These are phyloP conservation scores for Blastobasis lacticolella DNA, from an alignment of 2,888 invertebrate species.

Conservation along the genomic window DNA sequence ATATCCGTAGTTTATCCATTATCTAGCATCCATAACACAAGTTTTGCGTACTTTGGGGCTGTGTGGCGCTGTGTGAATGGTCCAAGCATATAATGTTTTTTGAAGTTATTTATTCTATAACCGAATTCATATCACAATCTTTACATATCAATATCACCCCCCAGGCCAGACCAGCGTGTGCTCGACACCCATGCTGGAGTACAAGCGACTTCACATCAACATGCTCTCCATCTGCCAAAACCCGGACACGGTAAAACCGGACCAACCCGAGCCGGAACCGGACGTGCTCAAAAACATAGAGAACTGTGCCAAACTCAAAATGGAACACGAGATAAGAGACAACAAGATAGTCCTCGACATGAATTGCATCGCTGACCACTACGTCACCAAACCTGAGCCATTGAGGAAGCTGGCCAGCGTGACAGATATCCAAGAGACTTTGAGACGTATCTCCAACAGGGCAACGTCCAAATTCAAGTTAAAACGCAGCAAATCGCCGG, in stretches of 20 bases:
- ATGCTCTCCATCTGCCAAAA: slow-evolving; percentile 83
- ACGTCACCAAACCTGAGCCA: slow-evolving; percentile 63
- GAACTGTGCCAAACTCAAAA: slow-evolving; percentile 38
- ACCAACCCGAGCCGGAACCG: slow-evolving; percentile 50
- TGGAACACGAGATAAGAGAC: slow-evolving; percentile 50
- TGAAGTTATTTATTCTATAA: too few species aligned
- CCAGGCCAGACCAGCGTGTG: slow-evolving; percentile 82
- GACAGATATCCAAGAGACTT: slow-evolving; percentile 76
- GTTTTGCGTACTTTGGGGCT: too few species aligned
- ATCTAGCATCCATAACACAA: too few species aligned
- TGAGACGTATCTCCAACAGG: slow-evolving; percentile 72
- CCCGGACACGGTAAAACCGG: slow-evolving; percentile 72
- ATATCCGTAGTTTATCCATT: too few species aligned
- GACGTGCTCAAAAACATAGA: slow-evolving; percentile 58
- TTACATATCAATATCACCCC: too few species aligned
- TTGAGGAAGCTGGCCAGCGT: slow-evolving; percentile 72
- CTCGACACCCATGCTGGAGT: slow-evolving; percentile 86
- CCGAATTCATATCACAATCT: neutral
- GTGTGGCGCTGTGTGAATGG: too few species aligned
- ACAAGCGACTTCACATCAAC: slow-evolving; percentile 81
- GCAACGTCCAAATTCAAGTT: slow-evolving; percentile 73
- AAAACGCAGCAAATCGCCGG: slow-evolving; percentile 35
- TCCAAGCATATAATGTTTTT: too few species aligned
- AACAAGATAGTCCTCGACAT: slow-evolving; percentile 51
- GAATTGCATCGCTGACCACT: slow-evolving; percentile 63